Evolutionary conservation across 1,140 invertebrate genomes (phyloP), one percentile per base, ranked within the genome.

Genomic region (Drosophila guanche): DNA sequence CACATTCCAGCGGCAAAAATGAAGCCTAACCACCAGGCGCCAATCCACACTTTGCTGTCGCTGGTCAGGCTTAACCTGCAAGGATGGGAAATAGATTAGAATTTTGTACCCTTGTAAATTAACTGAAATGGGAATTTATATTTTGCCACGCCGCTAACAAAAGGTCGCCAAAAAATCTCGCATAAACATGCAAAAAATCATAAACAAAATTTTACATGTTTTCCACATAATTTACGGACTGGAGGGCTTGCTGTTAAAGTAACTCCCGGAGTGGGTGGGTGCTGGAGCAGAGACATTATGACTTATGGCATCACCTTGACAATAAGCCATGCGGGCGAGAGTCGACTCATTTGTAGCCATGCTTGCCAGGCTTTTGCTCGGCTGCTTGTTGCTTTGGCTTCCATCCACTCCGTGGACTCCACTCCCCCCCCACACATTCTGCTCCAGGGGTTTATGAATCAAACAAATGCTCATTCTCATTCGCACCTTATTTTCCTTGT

Each of bases 1-100:
- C 95, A 95, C 8, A 95, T 84, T 1, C 94, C 12, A 0, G 94
- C 95, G 0, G 94, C 94, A 0, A 95, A 92, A 4, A 96, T 91
- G 81, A 97, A 97, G 4, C 96, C 96, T 29, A 97, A 92, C 96
- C 96, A 97, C 96, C 96, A 97, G 23, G 96, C 96, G 6, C 96
- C 96, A 45, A 97, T 94, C 96, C 96, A 97, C 1, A 95, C 93
- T 22, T 95, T 96, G 88, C 95, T 96, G 20, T 93, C 92, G 0
- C 95, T 93, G 4, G 94, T 95, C 53, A 95, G 90, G n/a, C 94
- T 94, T 20, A 95, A 86, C 68, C 95, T 95, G 90, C 4, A 69
- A 92, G 56, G 10, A 46, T 12, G 20, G 7, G 0, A 16, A 20
- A 22, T 20, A 12, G 3, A 29, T 6, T 25, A 41, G 8, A 29